phyloP scores from a whole-genome alignment of 1,140 invertebrate genomes.

The Ostrea edulis region DNA sequence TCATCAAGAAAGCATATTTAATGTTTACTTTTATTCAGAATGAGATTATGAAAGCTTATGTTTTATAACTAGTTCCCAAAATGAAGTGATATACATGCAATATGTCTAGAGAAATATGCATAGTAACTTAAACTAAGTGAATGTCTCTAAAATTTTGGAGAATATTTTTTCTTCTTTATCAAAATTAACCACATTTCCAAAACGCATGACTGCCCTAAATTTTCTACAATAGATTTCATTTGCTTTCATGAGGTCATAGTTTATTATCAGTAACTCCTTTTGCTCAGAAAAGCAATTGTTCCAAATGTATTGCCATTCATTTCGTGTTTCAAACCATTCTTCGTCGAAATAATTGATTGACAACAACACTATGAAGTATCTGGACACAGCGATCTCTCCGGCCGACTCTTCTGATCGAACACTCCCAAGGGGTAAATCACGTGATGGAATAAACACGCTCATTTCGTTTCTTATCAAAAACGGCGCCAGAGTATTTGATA shows the following conservation, averaged over 20 bases:
- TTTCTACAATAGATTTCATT: not conserved
- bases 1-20: too few relatives aligned
- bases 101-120: not conserved
- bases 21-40: too few relatives aligned
- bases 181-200: constrained; percentile 17
- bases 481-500: not conserved
- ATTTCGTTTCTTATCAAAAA: not conserved
- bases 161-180: not conserved
- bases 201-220: not conserved
- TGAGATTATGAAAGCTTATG: too few relatives aligned
- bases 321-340: not conserved
- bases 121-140: not conserved
- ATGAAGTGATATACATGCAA: too few relatives aligned
- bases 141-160: not conserved
- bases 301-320: constrained; percentile 19
- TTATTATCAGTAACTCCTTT: not conserved
- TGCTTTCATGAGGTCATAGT: not conserved
- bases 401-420: not conserved
- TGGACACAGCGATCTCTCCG: not conserved
- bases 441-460: not conserved
- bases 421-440: not conserved
- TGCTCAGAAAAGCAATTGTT: not conserved
- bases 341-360: not conserved
- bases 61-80: too few relatives aligned
- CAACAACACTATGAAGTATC: not conserved